Conservation (phyloP, 2,797 vertebrate genomes). For the Catostomus latipinnis region DNA sequence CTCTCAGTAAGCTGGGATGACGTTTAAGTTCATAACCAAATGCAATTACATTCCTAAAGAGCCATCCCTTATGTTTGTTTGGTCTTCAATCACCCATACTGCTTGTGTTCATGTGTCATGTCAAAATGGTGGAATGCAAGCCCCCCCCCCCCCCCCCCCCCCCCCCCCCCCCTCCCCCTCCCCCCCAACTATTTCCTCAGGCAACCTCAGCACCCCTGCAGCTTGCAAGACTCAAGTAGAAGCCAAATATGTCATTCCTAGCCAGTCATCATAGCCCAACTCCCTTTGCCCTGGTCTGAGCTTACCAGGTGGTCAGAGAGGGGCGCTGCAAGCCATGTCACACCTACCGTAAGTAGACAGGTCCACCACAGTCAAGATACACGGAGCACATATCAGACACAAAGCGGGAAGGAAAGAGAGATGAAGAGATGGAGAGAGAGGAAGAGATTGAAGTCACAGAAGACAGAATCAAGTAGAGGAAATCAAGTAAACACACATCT, state of each 20-base stretch:
- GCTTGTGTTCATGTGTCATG: constrained; percentile 71
- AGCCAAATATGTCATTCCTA: constrained; percentile 81
- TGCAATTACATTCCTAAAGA: constrained; percentile 62
- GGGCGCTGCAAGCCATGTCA: constrained; percentile 75
- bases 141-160: constrained; percentile 72
- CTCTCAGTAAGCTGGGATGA: constrained; percentile 70
- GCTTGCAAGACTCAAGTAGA: constrained; percentile 77
- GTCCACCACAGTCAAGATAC: constrained; percentile 83
- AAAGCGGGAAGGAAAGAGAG: constrained; percentile 76
- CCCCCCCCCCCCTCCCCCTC: too few relatives aligned
- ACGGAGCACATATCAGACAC: constrained; percentile 82
- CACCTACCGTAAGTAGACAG: constrained; percentile 85
- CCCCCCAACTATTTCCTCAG: constrained; percentile 75
- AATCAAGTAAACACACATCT: constrained; percentile 68
- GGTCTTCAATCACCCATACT: constrained; percentile 5
- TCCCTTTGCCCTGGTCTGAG: constrained; percentile 71
- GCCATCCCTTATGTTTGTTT: constrained; percentile 25
- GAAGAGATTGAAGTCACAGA: constrained; percentile 83
- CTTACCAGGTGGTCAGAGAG: constrained; percentile 80
- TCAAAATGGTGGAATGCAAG: constrained; percentile 77
- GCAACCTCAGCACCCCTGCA: constrained; percentile 78
- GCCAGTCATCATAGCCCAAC: constrained; percentile 69
- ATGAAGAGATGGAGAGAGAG: constrained; percentile 73
- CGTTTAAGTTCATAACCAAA: constrained; percentile 74
- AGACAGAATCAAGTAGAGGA: constrained; percentile 70